These are phyloP conservation scores for Hylaeus anthracinus DNA, from an alignment of 1,140 invertebrate species.

Conservation along the genomic window DNA sequence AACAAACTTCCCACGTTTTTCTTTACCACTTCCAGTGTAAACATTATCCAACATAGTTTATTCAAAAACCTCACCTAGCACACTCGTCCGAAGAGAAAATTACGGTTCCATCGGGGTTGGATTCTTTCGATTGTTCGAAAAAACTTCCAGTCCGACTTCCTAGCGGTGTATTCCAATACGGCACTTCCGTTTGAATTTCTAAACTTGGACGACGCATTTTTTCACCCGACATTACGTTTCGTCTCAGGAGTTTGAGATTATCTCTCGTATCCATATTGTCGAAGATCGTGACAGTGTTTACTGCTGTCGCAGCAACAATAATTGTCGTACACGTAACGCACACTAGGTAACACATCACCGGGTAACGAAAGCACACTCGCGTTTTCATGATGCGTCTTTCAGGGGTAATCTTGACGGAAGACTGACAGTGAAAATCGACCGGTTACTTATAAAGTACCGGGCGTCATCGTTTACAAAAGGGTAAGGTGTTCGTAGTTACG, in stretches of 20 bases:
- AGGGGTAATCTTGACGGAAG: slow-evolving; percentile 18
- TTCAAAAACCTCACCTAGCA: background rate
- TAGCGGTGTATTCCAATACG: background rate
- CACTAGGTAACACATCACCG: slow-evolving; percentile 13
- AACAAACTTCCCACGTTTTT: no score
- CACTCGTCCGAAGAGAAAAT: background rate
- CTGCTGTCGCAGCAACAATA: background rate
- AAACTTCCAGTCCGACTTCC: background rate
- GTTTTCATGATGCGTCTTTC: slow-evolving; percentile 14
- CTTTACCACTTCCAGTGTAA: no score
- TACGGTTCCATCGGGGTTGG: background rate
- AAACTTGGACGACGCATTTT: background rate
- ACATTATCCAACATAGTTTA: background rate
- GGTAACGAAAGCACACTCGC: background rate
- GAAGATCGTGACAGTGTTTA: no score
- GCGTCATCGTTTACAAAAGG: slow-evolving; percentile 66
- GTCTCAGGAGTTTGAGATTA: background rate
- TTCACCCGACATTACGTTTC: background rate
- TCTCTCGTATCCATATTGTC: background rate
- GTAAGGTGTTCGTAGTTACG: slow-evolving; percentile 50
- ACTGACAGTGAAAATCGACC: slow-evolving; percentile 51
- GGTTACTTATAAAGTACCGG: slow-evolving; percentile 67
- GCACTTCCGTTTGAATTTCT: no score
- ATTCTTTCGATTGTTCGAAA: background rate
- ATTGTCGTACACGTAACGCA: background rate